Conservation (phyloP, 2,797 vertebrate genomes). For the Taenioides sp. region DNA sequence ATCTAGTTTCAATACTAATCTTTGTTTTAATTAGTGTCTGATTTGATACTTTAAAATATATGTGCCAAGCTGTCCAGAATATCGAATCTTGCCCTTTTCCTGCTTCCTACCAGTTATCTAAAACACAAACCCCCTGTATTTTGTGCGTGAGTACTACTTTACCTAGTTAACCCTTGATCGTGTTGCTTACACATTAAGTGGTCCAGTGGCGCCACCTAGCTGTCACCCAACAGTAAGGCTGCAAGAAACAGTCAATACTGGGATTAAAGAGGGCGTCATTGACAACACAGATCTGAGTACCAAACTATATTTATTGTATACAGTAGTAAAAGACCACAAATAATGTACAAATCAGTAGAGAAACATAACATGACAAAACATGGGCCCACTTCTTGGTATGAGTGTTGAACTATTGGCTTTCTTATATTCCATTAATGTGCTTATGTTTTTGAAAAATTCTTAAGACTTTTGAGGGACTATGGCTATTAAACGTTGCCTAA, state of each 20-base stretch:
- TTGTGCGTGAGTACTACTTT: neutral
- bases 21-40: no score
- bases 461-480: neutral
- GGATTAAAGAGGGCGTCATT: conserved; percentile 17
- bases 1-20: no score
- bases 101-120: no score
- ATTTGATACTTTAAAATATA: no score
- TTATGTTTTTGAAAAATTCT: conserved; percentile 37
- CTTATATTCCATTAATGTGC: conserved; percentile 46
- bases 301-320: conserved; percentile 92
- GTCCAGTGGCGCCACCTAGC: conserved; percentile 53
- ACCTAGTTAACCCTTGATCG: neutral
- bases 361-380: conserved; percentile 79
- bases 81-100: neutral
- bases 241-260: neutral
- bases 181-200: neutral
- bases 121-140: neutral
- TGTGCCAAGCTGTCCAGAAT: neutral
- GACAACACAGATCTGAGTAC: conserved; percentile 76
- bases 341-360: conserved; percentile 87
- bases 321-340: conserved; percentile 89
- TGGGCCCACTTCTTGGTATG: conserved; percentile 61
- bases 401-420: conserved; percentile 8
- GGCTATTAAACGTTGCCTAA: neutral
- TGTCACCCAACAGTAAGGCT: neutral